Evolutionary conservation across 1,140 invertebrate species (phyloP).

Genomic region (Gryon sp.): DNA sequence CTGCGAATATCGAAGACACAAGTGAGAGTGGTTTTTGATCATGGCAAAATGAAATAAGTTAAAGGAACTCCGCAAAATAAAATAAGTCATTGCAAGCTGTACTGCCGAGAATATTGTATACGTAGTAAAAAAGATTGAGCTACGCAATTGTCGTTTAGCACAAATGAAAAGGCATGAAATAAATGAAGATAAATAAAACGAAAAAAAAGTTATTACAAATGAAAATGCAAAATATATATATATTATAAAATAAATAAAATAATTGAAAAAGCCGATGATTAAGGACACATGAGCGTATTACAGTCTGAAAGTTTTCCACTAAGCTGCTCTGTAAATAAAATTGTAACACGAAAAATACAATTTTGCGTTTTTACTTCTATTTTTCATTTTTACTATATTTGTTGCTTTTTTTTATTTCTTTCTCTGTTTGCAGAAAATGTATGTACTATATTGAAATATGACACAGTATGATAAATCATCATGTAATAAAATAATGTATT

Average conservation of each 20-base stretch:
- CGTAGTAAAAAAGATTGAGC: conserved; percentile 66
- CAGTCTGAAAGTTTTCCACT: conserved; percentile 60
- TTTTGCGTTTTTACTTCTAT: conserved; percentile 27
- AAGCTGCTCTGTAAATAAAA: conserved; percentile 70
- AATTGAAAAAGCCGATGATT: conserved; percentile 18
- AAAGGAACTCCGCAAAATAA: conserved; percentile 38
- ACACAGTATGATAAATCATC: conserved; percentile 53
- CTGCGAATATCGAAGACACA: background rate
- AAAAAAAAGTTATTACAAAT: conserved; percentile 3
- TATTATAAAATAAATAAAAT: conserved; percentile 8
- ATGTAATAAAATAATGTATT: conserved; percentile 66
- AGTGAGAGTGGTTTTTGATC: background rate
- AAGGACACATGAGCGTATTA: conserved; percentile 48
- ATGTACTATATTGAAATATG: conserved; percentile 59
- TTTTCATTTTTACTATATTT: background rate
- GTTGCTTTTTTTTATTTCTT: background rate
- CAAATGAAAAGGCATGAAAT: conserved; percentile 67
- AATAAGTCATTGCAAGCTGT: conserved; percentile 54
- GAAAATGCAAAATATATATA: background rate
- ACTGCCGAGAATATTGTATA: conserved; percentile 60
- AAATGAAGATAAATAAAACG: conserved; percentile 15
- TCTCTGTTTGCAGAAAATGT: conserved; percentile 48
- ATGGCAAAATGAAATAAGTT: conserved; percentile 18
- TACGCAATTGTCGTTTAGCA: conserved; percentile 76
- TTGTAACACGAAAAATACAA: conserved; percentile 7